Evolutionary conservation across 2,888 invertebrate species (phyloP).

Genomic region (Drosophila pseudotakahashii): DNA sequence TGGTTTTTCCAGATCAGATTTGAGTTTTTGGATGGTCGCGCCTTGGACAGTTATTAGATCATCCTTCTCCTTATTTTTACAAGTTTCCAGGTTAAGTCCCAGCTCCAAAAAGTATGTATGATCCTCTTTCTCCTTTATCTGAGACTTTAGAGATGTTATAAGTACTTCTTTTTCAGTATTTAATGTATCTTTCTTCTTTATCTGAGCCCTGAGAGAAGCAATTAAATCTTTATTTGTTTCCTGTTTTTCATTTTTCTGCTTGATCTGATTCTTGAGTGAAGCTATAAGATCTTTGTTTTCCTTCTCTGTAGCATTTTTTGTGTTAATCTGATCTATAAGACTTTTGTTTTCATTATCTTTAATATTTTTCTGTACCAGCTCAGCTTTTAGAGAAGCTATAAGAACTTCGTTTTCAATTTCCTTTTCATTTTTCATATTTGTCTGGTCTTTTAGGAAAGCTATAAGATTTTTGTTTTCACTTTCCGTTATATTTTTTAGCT

Average conservation of each 20-base stretch:
- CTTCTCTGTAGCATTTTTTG: too few species aligned
- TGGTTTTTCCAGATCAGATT: not conserved
- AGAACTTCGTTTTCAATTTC: not conserved
- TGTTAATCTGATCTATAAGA: too few species aligned
- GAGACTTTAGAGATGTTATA: not conserved
- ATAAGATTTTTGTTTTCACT: not conserved
- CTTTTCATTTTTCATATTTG: not conserved
- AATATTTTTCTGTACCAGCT: not conserved
- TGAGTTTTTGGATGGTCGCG: not conserved
- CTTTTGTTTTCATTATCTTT: not conserved
- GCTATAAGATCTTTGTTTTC: not conserved
- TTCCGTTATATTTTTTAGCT: not conserved
- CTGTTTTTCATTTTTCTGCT: not conserved
- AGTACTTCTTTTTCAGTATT: too few species aligned
- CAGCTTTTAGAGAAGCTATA: not conserved
- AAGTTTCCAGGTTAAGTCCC: not conserved
- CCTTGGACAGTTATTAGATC: not conserved
- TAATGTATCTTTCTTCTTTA: too few species aligned
- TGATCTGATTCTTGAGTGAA: not conserved
- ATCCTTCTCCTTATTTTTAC: conserved; percentile 9
- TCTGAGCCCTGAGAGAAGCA: not conserved
- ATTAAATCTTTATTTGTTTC: not conserved
- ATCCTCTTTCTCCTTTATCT: conserved; percentile 9
- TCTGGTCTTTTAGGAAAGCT: not conserved
- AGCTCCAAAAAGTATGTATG: conserved; percentile 1